Evolutionary conservation across 2,888 invertebrate species (phyloP), one percentile per base, ranked within the genome.

Genomic region (Mimachlamys varia): DNA sequence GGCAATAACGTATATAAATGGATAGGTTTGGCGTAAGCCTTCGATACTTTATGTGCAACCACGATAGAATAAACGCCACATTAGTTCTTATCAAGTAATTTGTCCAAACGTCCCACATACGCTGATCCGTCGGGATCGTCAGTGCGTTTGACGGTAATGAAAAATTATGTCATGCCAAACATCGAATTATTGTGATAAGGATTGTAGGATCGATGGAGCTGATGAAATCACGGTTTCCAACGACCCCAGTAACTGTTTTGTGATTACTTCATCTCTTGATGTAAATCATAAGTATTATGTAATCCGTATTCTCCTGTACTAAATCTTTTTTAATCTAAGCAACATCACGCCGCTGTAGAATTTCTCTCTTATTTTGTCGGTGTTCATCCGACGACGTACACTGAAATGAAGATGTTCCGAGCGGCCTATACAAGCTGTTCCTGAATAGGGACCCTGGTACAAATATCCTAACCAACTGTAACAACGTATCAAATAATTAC

Each of bases 1-100:
- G 76, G 76, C 76, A 76, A 76, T 76, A 76, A 76, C 76, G 76
- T 76, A 76, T 76, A 76, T 76, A 76, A 76, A 76, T 76, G 76
- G 76, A 76, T 76, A 76, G 76, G 76, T 76, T 76, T 76, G 76
- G 76, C 76, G 76, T 76, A 76, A 76, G 76, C 76, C 53, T 76
- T 76, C 76, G 33, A 76, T 76, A 76, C 76, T 76, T 76, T 76
- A 76, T 76, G 76, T 76, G 76, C 76, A 76, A 76, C 76, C 76
- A 76, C 76, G 76, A 33, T 76, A 76, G 76, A 76, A 76, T 76
- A 76, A 22, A 76, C 76, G 76, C 76, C 76, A 76, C 76, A 76
- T 76, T 76, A 76, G 33, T 27, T 76, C 76, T 76, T 76, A 76
- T 76, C 76, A 76, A 76, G 76, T 76, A 76, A 76, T 76, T 76